Conservation (phyloP, 30 jellyfish, hydroid and myxozoan genomes). For the Cassiopea xamachana region DNA sequence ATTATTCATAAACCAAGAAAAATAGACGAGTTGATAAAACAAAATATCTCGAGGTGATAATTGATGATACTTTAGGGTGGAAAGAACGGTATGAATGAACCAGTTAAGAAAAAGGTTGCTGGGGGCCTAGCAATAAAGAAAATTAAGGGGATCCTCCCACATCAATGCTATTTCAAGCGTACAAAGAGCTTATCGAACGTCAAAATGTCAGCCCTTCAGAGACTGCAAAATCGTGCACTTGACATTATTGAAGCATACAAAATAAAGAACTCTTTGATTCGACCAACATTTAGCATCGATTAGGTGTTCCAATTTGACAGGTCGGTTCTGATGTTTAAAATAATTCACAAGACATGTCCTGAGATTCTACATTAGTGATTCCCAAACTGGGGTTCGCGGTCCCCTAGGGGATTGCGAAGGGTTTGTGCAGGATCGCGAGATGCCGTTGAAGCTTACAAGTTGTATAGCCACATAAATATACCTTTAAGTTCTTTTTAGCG, state of each 20-base stretch:
- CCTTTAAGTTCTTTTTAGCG: too few relatives aligned
- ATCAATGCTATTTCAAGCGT: conserved; percentile 26
- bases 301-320: conserved; percentile 23
- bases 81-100: conserved; percentile 9
- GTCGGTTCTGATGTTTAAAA: conserved; percentile 27
- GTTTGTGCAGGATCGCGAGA: too few relatives aligned
- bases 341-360: conserved; percentile 6
- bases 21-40: conserved; percentile 33
- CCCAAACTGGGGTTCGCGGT: too few relatives aligned
- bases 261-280: conserved; percentile 36
- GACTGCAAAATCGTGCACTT: conserved; percentile 44
- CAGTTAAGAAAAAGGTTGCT: conserved; percentile 8
- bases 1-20: conserved; percentile 44
- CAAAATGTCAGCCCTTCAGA: conserved; percentile 30
- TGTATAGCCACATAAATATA: too few relatives aligned
- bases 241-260: conserved; percentile 33
- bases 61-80: conserved; percentile 4
- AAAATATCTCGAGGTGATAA: conserved; percentile 28
- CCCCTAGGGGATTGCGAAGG: too few relatives aligned
- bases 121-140: conserved; percentile 32
- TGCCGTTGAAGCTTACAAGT: too few relatives aligned
- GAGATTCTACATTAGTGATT: conserved; percentile 16
- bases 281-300: conserved; percentile 9
- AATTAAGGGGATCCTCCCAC: conserved; percentile 21
- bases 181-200: conserved; percentile 34